Base-by-base conservation (phyloP, 2,797 vertebrate species). In the Oreortyx pictus region DNA sequence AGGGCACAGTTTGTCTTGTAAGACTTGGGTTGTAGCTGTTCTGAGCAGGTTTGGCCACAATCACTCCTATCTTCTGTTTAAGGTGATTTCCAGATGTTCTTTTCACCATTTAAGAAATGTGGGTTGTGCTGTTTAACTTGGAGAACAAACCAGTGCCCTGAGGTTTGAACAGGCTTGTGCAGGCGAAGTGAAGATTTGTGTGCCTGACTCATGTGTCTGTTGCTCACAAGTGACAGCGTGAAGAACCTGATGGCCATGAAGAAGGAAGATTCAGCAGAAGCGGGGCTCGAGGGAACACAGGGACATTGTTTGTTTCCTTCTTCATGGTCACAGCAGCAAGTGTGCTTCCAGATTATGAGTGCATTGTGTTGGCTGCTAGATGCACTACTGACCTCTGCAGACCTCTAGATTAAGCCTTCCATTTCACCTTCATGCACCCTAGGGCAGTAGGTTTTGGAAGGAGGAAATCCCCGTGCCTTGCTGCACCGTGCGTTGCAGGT, bases 1-100 rank as follows among this genome's bases (percentile, higher is more conserved):
- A 9, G 15, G 18, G 5, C 23, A 43, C 14, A 35, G 39, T 12
- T 16, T 79, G 47, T 71, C 11, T 50, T 0, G 0, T 37, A 47
- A 25, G 20, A 27, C 8, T 11, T 66, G 39, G 1, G 23, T 65
- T 76, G 27, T 86, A 35, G 4, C 60, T 86, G 8, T 47, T 31
- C 27, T 60, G 10, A 37, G 44, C 33, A 84, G 11, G 3, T 49
- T 84, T 77, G 29, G 22, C 33, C 16, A 4, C 35, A 43, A 46
- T 65, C 14, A 20, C 13, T 33, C 81, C 76, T 46, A 5, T 87
- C 79, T 76, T 67, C 27, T 64, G 11, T 64, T 88, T n/a, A 29
- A 67, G 31, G 39, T 64, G 44, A 44, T 88, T 90, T 91, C 47
- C 56, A 73, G 41, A 24, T 13, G 6, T 2, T 64, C 46, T 68